Percentiles rank a stretch among this genome's conserved stretches.
phyloP scores from a whole-genome alignment of 2,113 vertebrate genomes.

The Bothrops jararaca region DNA sequence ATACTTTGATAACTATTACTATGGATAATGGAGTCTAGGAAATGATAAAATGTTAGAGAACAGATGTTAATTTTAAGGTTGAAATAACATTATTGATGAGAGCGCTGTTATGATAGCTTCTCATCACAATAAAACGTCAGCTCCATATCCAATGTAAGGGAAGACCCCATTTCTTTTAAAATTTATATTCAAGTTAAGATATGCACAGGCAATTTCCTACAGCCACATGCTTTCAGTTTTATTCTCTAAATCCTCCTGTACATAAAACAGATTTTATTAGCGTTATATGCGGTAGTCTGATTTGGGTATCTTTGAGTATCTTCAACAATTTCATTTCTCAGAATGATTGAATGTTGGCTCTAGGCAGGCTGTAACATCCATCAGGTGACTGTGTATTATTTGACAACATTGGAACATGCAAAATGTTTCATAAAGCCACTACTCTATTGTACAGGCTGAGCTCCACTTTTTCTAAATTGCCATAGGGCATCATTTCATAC shows the following conservation, averaged over 20 bases:
- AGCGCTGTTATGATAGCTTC: not conserved
- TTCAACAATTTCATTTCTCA: not conserved
- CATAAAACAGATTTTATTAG: not conserved
- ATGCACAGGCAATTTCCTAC: not conserved
- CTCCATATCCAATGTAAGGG: not conserved
- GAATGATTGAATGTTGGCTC: not conserved
- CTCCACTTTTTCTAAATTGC: not conserved
- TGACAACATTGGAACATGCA: not conserved
- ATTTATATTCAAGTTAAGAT: not conserved
- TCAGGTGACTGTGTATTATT: not conserved
- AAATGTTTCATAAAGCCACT: not conserved
- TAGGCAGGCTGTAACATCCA: not conserved
- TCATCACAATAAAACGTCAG: not conserved
- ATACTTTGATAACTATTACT: conserved; percentile 10
- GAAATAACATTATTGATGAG: conserved; percentile 15
- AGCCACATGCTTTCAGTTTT: not conserved
- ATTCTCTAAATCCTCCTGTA: accelerated
- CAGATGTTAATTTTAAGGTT: conserved; percentile 13
- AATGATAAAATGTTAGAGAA: conserved; percentile 2
- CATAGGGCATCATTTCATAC: not conserved
- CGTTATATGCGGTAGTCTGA: not conserved
- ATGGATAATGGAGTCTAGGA: not conserved
- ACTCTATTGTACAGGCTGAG: not conserved
- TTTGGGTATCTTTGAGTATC: not conserved
- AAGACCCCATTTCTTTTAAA: not conserved